These are phyloP conservation scores for Syngnathus floridae DNA, from an alignment of 2,113 vertebrate genomes.

Conservation along the genomic window DNA sequence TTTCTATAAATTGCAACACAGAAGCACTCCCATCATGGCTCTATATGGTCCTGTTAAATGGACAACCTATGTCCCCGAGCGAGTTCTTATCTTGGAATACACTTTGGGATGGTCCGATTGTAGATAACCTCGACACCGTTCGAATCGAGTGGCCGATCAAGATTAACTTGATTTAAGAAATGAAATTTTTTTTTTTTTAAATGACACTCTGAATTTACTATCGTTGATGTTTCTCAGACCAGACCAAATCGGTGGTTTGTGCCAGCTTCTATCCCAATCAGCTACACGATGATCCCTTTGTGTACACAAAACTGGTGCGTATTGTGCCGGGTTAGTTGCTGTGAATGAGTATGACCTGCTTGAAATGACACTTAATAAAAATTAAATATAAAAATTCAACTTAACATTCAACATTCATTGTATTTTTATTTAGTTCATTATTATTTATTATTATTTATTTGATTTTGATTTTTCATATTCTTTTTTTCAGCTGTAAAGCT, in stretches of 20 bases:
- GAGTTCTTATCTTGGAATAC: constrained; percentile 25
- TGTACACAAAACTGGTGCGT: constrained; percentile 75
- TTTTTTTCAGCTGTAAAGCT: background rate
- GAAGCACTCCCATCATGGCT: constrained; percentile 19
- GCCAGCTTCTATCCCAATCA: constrained; percentile 74
- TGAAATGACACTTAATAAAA: no score
- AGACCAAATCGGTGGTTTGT: constrained; percentile 70
- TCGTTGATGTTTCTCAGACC: constrained; percentile 23
- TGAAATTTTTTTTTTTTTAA: background rate
- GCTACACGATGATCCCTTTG: constrained; percentile 70
- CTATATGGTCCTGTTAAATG: constrained; percentile 37
- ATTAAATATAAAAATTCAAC: no score
- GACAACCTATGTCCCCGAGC: constrained; percentile 51
- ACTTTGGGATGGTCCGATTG: constrained; percentile 15
- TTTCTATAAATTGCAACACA: constrained; percentile 25
- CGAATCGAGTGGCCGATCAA: no score
- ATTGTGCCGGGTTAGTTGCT: background rate
- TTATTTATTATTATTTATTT: no score
- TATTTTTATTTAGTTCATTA: no score
- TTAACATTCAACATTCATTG: no score
- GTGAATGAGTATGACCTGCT: background rate
- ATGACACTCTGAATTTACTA: background rate
- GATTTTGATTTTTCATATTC: no score
- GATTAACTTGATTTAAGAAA: no score
- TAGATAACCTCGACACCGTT: constrained; percentile 22